A percentile compares a stretch with the other conserved stretches of the same genome.
Conservation (phyloP, 92 coral and sea anemone genomes). For the Epizoanthus illoricatus region DNA sequence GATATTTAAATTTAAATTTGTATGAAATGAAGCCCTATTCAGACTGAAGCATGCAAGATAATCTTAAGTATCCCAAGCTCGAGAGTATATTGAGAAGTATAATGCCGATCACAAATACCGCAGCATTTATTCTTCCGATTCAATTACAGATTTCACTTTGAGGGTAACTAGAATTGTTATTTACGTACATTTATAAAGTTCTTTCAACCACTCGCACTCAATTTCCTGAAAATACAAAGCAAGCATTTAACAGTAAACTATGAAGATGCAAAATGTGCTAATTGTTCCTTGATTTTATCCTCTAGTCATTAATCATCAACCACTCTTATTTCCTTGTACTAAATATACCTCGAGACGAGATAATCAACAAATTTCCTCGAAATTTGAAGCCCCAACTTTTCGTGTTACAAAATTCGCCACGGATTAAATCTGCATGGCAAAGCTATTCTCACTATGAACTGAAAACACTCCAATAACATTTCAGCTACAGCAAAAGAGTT, state of each 20-base stretch:
- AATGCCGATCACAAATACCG: neutral
- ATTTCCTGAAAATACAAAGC: conserved; percentile 20
- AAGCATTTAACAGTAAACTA: conserved; percentile 12
- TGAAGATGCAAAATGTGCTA: neutral
- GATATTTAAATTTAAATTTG: neutral
- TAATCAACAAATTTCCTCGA: conserved; percentile 15
- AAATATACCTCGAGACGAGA: neutral
- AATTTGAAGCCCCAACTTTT: neutral
- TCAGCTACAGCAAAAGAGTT: neutral
- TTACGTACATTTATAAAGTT: conserved; percentile 28
- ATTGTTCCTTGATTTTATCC: conserved; percentile 1
- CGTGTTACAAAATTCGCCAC: neutral
- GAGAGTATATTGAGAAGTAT: neutral
- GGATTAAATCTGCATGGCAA: conserved; percentile 22
- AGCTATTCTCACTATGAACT: neutral
- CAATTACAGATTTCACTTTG: conserved; percentile 25
- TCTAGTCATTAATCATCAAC: conserved; percentile 14
- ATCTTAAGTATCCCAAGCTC: neutral
- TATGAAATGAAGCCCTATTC: neutral
- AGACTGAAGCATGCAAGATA: neutral
- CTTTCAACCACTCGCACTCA: conserved; percentile 13
- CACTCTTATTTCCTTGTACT: neutral
- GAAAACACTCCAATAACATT: neutral
- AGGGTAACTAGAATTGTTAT: conserved; percentile 5
- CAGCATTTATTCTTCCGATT: neutral